Evolutionary conservation across 2,888 invertebrate genomes (phyloP).

Genomic region (Trichopria drosophilae): DNA sequence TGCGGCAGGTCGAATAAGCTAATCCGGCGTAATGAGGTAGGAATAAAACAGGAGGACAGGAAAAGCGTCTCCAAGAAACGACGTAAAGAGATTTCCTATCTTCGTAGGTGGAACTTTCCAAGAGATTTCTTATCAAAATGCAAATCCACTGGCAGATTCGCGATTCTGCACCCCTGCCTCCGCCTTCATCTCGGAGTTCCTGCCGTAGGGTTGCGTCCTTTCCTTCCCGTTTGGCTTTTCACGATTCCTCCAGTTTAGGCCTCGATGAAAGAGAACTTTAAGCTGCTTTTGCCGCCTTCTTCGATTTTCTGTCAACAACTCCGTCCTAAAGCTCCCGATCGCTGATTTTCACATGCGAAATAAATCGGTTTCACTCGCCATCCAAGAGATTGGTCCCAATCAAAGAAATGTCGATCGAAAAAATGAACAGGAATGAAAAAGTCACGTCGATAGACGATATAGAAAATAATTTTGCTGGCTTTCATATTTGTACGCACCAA

Average conservation of each 20-base stretch:
- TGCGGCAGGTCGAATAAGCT: slow-evolving; percentile 47
- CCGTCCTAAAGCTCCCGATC: slow-evolving; percentile 25
- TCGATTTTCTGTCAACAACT: slow-evolving; percentile 30
- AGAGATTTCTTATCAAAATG: slow-evolving; percentile 59
- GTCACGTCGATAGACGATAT: too few species aligned
- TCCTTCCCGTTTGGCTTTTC: slow-evolving; percentile 22
- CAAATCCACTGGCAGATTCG: slow-evolving; percentile 52
- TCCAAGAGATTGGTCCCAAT: too few species aligned
- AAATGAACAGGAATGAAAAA: too few species aligned
- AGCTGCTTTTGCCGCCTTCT: slow-evolving; percentile 25
- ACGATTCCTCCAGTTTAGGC: too few species aligned
- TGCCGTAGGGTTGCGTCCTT: slow-evolving; percentile 1
- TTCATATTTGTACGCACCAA: too few species aligned
- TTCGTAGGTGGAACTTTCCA: slow-evolving; percentile 49
- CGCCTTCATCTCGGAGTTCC: slow-evolving; percentile 20
- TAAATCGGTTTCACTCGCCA: slow-evolving; percentile 25
- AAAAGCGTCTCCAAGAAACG: slow-evolving; percentile 24
- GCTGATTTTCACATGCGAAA: slow-evolving; percentile 31
- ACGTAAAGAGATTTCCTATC: slow-evolving; percentile 43
- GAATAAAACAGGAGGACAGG: slow-evolving; percentile 49
- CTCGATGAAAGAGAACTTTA: too few species aligned
- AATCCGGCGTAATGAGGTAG: slow-evolving; percentile 56
- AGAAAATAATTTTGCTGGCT: too few species aligned
- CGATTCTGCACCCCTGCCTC: slow-evolving; percentile 31
- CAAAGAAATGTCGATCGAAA: too few species aligned